A percentile compares a stretch with the other conserved stretches of the same genome.
Evolutionary conservation across 2,888 invertebrate genomes (phyloP).

Genomic region (Cerastis rubricosa): DNA sequence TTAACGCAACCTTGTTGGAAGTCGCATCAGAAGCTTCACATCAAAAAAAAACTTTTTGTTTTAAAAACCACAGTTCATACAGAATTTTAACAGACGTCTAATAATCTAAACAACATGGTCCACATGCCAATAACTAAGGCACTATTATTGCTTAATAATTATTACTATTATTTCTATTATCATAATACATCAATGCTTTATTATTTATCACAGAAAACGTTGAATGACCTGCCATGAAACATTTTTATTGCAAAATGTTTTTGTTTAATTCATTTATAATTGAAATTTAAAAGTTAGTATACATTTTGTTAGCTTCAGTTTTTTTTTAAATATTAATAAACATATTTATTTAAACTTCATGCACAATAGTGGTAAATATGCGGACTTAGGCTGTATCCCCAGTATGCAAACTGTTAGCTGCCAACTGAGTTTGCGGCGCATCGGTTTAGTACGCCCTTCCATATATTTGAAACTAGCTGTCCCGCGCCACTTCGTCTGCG

Average conservation of each 20-base stretch:
- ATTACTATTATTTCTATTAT: slow-evolving; percentile 32
- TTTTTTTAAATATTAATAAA: no score
- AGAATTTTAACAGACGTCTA: neutral
- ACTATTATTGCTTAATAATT: slow-evolving; percentile 58
- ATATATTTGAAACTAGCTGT: no score
- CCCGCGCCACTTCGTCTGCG: no score
- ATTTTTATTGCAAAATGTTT: slow-evolving; percentile 28
- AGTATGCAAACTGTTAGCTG: no score
- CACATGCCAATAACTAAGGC: slow-evolving; percentile 47
- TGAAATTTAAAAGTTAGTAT: neutral
- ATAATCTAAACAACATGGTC: slow-evolving; percentile 41
- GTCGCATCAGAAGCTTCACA: no score
- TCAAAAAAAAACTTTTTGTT: no score
- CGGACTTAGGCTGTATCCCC: no score
- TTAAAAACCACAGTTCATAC: slow-evolving; percentile 39
- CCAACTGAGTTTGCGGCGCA: no score
- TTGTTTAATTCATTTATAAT: neutral
- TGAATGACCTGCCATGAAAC: slow-evolving; percentile 38
- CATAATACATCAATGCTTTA: slow-evolving; percentile 49
- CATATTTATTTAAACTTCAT: no score
- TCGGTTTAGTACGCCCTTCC: no score
- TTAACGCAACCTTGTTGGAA: no score
- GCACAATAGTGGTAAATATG: no score
- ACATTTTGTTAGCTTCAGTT: neutral
- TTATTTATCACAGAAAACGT: slow-evolving; percentile 60